These are phyloP conservation scores for Harpalus rufipes DNA, from an alignment of 2,888 invertebrate species.

Conservation along the genomic window DNA sequence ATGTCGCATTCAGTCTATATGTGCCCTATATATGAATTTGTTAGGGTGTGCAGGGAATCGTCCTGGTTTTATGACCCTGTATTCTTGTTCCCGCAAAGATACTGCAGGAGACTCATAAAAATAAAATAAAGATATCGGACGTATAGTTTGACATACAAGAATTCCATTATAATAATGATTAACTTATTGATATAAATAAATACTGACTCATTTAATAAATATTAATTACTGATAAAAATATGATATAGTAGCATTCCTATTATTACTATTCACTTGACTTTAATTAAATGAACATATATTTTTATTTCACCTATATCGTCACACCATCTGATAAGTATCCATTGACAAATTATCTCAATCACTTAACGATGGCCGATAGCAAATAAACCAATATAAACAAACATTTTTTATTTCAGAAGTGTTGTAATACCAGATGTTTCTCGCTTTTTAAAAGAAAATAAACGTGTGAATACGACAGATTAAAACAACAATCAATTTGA, in stretches of 20 bases:
- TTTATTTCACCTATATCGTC: background rate
- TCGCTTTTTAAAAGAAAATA: background rate
- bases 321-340: background rate
- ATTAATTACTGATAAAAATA: slow-evolving; percentile 17
- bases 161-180: background rate
- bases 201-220: slow-evolving; percentile 10
- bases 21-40: background rate
- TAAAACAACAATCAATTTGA: slow-evolving; percentile 3
- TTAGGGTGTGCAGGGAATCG: slow-evolving; percentile 17
- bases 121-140: no score
- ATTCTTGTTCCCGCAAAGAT: background rate
- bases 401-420: background rate
- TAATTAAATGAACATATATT: background rate
- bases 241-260: slow-evolving; percentile 9
- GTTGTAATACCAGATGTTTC: background rate
- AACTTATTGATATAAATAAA: background rate
- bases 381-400: slow-evolving; percentile 1
- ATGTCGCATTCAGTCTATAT: slow-evolving; percentile 16
- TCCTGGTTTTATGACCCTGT: slow-evolving; percentile 21
- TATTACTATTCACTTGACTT: slow-evolving; percentile 16
- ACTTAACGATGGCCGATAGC: background rate
- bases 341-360: background rate
- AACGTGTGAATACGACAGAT: background rate
- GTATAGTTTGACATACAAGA: no score
- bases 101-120: background rate